Conservation (phyloP, 2,888 invertebrate species). For the Chymomyza amoena region DNA sequence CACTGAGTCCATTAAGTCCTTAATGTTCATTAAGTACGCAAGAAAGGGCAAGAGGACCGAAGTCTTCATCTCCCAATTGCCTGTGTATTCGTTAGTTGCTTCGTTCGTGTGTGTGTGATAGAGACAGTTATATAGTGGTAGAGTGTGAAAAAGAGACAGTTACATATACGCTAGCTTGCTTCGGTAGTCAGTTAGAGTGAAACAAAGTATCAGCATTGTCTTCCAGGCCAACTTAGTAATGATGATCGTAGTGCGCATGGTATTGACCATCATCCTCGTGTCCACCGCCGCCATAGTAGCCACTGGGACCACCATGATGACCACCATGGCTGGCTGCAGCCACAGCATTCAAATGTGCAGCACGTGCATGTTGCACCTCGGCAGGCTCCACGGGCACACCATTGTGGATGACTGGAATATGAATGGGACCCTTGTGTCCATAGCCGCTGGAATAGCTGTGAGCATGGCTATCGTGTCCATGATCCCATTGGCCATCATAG, state of each 20-base stretch:
- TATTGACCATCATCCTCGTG: constrained; percentile 75
- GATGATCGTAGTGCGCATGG: constrained; percentile 63
- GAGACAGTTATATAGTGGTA: constrained; percentile 19
- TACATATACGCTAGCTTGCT: constrained; percentile 46
- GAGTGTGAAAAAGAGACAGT: constrained; percentile 21
- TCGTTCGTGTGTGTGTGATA: neutral
- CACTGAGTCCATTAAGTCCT: constrained; percentile 39
- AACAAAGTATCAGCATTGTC: constrained; percentile 31
- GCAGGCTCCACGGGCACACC: constrained; percentile 80
- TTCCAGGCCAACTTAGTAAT: constrained; percentile 48
- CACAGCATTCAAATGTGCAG: constrained; percentile 77
- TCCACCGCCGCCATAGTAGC: constrained; percentile 59
- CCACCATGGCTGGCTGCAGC: constrained; percentile 75
- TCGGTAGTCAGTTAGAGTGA: constrained; percentile 47
- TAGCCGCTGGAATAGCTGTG: constrained; percentile 66
- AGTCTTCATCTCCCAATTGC: neutral
- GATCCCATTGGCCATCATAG: constrained; percentile 69
- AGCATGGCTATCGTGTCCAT: constrained; percentile 49
- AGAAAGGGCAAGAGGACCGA: constrained; percentile 15
- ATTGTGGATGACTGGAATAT: constrained; percentile 79
- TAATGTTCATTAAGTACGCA: constrained; percentile 25
- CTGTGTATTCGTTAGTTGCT: constrained; percentile 8
- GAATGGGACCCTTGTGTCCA: constrained; percentile 77
- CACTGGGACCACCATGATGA: constrained; percentile 45
- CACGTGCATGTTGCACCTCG: constrained; percentile 79